A percentile compares a stretch with the other conserved stretches of the same genome.
These are phyloP conservation scores for Calosoma granatense DNA, from an alignment of 1,140 invertebrate species.

Conservation along the genomic window DNA sequence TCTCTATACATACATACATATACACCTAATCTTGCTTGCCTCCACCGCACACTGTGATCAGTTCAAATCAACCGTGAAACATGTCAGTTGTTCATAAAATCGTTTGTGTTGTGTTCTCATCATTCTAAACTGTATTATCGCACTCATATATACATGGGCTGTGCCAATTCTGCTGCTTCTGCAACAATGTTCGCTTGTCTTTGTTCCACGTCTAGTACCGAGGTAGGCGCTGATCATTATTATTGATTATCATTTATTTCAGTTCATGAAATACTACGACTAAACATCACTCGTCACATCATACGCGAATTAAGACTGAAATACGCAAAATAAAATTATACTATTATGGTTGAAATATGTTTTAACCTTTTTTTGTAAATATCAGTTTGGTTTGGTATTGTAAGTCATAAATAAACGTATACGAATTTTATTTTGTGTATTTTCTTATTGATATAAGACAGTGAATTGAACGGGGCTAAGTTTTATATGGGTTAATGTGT, in stretches of 20 bases:
- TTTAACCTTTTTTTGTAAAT: conserved; percentile 1
- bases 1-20: too few species aligned
- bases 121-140: too few species aligned
- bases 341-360: conserved; percentile 14
- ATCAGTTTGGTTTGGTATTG: too few species aligned
- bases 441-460: conserved; percentile 13
- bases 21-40: too few species aligned
- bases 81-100: too few species aligned
- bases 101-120: too few species aligned
- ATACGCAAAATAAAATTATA: conserved; percentile 17
- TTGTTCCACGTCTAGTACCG: not conserved
- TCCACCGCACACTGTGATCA: too few species aligned
- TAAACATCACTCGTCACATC: too few species aligned
- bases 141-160: not conserved
- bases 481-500: not conserved
- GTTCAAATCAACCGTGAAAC: too few species aligned
- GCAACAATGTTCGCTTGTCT: not conserved
- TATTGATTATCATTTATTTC: too few species aligned
- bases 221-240: not conserved
- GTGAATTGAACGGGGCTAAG: not conserved
- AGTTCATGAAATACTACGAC: too few species aligned
- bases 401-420: conserved; percentile 25
- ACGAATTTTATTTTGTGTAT: conserved; percentile 26
- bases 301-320: not conserved
- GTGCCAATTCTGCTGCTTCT: not conserved